These are phyloP conservation scores for Montipora foliosa DNA, from an alignment of 64 coral and sea anemone species.

Conservation along the genomic window DNA sequence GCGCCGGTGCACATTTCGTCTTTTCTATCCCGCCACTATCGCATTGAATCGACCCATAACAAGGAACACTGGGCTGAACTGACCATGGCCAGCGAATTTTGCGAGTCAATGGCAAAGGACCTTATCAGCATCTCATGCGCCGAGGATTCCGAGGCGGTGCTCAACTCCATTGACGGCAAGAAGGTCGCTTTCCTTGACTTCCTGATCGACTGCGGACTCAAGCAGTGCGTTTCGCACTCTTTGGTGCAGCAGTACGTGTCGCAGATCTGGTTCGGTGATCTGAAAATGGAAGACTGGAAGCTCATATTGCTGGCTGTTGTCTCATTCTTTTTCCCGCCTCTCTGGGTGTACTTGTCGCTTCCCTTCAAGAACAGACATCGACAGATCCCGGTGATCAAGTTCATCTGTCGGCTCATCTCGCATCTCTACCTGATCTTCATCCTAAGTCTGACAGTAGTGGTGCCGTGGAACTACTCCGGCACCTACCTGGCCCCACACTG, in stretches of 20 bases:
- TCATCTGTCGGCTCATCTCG: slow-evolving; percentile 95
- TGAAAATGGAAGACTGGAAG: slow-evolving; percentile 89
- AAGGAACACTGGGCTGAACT: slow-evolving; percentile 87
- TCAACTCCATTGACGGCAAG: slow-evolving; percentile 85
- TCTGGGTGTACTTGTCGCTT: slow-evolving; percentile 90
- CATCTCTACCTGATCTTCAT: slow-evolving; percentile 88
- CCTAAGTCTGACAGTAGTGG: slow-evolving; percentile 78
- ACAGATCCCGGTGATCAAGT: slow-evolving; percentile 94
- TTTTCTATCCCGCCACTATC: slow-evolving; percentile 78
- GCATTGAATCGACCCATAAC: slow-evolving; percentile 70
- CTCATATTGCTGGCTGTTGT: slow-evolving; percentile 80
- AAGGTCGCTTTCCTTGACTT: slow-evolving; percentile 94
- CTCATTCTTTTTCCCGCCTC: slow-evolving; percentile 77
- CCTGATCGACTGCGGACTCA: slow-evolving; percentile 92
- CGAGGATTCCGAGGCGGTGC: slow-evolving; percentile 73
- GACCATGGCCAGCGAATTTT: slow-evolving; percentile 66
- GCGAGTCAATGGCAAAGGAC: slow-evolving; percentile 88
- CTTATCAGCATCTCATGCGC: slow-evolving; percentile 90
- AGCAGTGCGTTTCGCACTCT: slow-evolving; percentile 84
- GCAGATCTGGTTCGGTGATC: slow-evolving; percentile 89
- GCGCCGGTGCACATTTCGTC: slow-evolving; percentile 92
- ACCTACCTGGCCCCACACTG: slow-evolving; percentile 68
- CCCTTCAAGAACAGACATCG: slow-evolving; percentile 92
- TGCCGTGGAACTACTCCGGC: slow-evolving; percentile 82
- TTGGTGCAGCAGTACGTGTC: slow-evolving; percentile 92